A percentile compares a stretch with the other conserved stretches of the same genome.
Conservation (phyloP, 2,113 vertebrate species). For the Sprattus sprattus region DNA sequence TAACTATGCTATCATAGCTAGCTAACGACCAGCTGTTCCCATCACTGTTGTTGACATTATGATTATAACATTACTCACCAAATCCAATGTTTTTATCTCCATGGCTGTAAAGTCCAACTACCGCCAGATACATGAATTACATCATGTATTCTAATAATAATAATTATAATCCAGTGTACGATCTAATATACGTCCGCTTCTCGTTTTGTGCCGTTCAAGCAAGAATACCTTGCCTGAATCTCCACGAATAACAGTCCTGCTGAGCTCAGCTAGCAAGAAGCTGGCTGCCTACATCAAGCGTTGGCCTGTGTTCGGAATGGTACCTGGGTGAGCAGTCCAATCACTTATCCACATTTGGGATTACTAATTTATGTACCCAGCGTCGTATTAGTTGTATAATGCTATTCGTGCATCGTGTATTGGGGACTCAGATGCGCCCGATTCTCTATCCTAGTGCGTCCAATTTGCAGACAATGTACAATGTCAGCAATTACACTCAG, state of each 20-base stretch:
- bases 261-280: constrained; percentile 11
- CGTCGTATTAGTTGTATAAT: neutral
- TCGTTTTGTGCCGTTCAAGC: neutral
- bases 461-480: neutral
- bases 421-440: neutral
- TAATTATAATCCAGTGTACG: neutral
- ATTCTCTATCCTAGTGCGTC: neutral
- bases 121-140: neutral
- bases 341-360: neutral
- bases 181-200: neutral
- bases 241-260: neutral
- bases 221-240: neutral
- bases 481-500: neutral
- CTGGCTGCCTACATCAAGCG: neutral
- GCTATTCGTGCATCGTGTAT: neutral
- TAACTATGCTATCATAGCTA: neutral
- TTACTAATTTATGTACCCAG: neutral
- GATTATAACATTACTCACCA: constrained; percentile 25
- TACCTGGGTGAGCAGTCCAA: neutral
- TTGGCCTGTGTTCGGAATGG: neutral
- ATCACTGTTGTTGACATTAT: neutral
- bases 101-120: constrained; percentile 13
- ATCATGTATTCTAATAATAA: constrained; percentile 2
- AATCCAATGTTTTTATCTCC: constrained; percentile 21
- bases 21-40: constrained; percentile 1